Conservation (phyloP, 2,888 invertebrate genomes). For the Coleophora deauratella region DNA sequence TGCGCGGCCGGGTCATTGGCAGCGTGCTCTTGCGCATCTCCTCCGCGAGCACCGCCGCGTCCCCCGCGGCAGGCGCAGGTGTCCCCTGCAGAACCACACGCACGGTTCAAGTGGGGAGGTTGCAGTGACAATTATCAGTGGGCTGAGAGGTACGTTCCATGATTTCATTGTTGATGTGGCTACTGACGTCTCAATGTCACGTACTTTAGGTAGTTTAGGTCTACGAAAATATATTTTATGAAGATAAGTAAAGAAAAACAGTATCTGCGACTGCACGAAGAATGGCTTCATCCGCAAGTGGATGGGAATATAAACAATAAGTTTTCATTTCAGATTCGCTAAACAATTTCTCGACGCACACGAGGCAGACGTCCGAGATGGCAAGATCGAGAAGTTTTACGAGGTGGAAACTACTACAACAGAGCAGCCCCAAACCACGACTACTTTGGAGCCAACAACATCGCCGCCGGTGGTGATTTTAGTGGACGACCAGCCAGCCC, state of each 20-base stretch:
- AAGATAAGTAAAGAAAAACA: too few relatives aligned
- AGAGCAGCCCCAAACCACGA: conserved; percentile 36
- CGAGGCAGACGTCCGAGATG: conserved; percentile 67
- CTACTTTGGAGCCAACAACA: conserved; percentile 41
- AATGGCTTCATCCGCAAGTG: too few relatives aligned
- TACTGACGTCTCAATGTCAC: too few relatives aligned
- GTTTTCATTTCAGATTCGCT: conserved; percentile 70
- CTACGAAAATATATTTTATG: too few relatives aligned
- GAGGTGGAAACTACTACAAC: conserved; percentile 52
- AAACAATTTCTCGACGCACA: conserved; percentile 81
- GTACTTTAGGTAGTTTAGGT: too few relatives aligned
- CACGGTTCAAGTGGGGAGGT: conserved; percentile 89
- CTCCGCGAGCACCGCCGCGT: conserved; percentile 77
- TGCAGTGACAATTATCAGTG: conserved; percentile 88
- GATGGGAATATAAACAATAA: too few relatives aligned
- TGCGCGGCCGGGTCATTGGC: conserved; percentile 83
- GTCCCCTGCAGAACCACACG: conserved; percentile 80
- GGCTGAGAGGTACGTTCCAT: conserved; percentile 69
- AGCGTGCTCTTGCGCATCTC: conserved; percentile 85
- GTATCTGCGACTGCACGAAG: too few relatives aligned
- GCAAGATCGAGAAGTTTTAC: conserved; percentile 47
- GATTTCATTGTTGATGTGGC: too few relatives aligned
- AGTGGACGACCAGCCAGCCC: conserved; percentile 61
- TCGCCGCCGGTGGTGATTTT: conserved; percentile 56
- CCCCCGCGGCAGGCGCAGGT: conserved; percentile 74